Evolutionary conservation across 2,888 invertebrate genomes (phyloP).

Genomic region (Molanna angustata): DNA sequence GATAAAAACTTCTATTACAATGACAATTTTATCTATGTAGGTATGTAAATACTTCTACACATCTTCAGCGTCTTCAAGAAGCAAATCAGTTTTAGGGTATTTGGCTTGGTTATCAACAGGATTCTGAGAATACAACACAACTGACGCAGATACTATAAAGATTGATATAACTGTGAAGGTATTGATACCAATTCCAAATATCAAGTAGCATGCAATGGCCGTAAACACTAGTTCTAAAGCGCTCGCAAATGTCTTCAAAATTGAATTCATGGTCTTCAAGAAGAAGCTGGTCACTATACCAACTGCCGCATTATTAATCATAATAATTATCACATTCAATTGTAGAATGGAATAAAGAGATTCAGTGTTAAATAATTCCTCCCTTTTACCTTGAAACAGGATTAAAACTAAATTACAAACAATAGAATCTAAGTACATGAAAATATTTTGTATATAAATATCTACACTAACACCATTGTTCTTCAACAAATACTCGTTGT

Average conservation of each 20-base stretch:
- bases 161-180: conserved; percentile 80
- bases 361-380: conserved; percentile 57
- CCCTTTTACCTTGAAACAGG: conserved; percentile 61
- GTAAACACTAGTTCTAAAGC: conserved; percentile 89
- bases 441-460: conserved; percentile 90
- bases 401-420: conserved; percentile 82
- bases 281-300: conserved; percentile 95
- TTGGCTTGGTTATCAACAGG: conserved; percentile 65
- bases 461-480: conserved; percentile 79
- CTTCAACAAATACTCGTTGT: conserved; percentile 92
- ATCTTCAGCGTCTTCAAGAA: conserved; percentile 24
- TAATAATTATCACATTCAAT: conserved; percentile 74
- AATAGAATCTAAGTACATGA: conserved; percentile 94
- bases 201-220: conserved; percentile 79
- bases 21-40: no score
- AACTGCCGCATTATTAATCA: conserved; percentile 84
- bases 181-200: conserved; percentile 84
- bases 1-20: not conserved
- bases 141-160: conserved; percentile 75
- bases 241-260: conserved; percentile 93
- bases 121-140: conserved; percentile 84
- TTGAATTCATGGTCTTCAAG: conserved; percentile 88
- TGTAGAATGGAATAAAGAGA: conserved; percentile 59
- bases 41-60: conserved; percentile 36
- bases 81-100: conserved; percentile 11